Conservation (phyloP, 2,797 vertebrate genomes). For the Acipenser transmontanus region DNA sequence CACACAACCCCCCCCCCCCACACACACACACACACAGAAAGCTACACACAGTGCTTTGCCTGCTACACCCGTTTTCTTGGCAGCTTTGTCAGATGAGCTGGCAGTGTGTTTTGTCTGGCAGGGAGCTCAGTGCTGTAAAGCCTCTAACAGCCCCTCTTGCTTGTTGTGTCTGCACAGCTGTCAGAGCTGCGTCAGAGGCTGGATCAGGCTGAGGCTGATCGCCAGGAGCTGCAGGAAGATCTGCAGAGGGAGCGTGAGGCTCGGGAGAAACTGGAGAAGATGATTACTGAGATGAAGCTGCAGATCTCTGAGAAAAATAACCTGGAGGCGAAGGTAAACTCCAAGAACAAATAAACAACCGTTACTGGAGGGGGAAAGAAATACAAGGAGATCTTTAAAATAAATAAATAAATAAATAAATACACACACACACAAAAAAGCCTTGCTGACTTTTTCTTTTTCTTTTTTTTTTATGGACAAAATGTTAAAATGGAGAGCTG, state of each 20-base stretch:
- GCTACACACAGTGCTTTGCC: background rate
- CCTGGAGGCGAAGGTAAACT: too few relatives aligned
- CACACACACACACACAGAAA: background rate
- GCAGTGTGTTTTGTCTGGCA: background rate
- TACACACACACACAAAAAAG: too few relatives aligned
- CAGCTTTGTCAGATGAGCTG: slow-evolving; percentile 24
- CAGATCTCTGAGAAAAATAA: slow-evolving; percentile 50
- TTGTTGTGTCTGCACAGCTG: slow-evolving; percentile 53
- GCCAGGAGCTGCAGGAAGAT: slow-evolving; percentile 88
- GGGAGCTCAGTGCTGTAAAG: slow-evolving; percentile 7
- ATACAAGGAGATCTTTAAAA: too few relatives aligned
- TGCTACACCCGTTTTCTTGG: slow-evolving; percentile 19
- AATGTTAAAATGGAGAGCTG: too few relatives aligned
- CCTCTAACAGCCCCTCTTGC: slow-evolving; percentile 2
- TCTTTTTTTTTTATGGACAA: too few relatives aligned
- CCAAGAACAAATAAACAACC: too few relatives aligned
- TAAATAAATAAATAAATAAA: too few relatives aligned
- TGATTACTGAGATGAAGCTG: slow-evolving; percentile 79
- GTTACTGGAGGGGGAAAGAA: too few relatives aligned
- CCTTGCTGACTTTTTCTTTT: too few relatives aligned
- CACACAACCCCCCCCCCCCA: slow-evolving; percentile 9
- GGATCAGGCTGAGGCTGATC: slow-evolving; percentile 83
- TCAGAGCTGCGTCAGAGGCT: slow-evolving; percentile 79
- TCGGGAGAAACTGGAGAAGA: slow-evolving; percentile 81
- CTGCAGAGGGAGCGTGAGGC: slow-evolving; percentile 84